Evolutionary conservation across 1,140 invertebrate species (phyloP), one percentile per base, ranked within the genome.

Genomic region (Samia ricini): DNA sequence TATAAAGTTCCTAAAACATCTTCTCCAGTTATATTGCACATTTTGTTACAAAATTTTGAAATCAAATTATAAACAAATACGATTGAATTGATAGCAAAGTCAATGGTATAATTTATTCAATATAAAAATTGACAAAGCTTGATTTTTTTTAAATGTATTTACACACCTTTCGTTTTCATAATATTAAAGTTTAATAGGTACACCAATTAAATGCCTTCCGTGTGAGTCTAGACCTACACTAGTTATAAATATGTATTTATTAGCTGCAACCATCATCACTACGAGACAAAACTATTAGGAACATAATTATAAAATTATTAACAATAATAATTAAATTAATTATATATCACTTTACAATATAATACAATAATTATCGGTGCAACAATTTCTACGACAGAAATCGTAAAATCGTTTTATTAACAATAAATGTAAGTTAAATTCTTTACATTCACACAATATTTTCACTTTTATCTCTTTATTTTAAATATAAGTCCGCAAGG

Each of bases 291-390:
- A 79, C 73, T 77, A 81, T 86, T 90, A 90, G 88, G 88, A 90
- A 90, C 88, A 87, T 87, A 87, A 42, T 42, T 15, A 42, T 42
- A 12, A 42, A 42, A 42, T 42, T 42, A 42, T 42, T 77, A 82
- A 87, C 77, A 81, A 82, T 86, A 80, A 83, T 87, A 75, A 74
- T 85, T 81, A 82, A 75, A 79, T 74, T 80, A 79, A 63, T 59
- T 84, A 85, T 85, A 88, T 84, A 85, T 77, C 83, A 85, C 79
- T 66, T 73, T 89, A 89, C 85, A 89, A 73, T 88, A 88, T 88
- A 69, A 68, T 88, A 89, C 87, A 89, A 74, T 59, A 56, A 61
- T 61, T 65, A 54, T 56, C 58, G 33, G 56, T 26, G 29, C 54
- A 55, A 65, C 12, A 10, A n/a, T n/a, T 23, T 15, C 10, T 24